phyloP scores from a whole-genome alignment of 2,113 vertebrate genomes.

The Gallinago undulata region DNA sequence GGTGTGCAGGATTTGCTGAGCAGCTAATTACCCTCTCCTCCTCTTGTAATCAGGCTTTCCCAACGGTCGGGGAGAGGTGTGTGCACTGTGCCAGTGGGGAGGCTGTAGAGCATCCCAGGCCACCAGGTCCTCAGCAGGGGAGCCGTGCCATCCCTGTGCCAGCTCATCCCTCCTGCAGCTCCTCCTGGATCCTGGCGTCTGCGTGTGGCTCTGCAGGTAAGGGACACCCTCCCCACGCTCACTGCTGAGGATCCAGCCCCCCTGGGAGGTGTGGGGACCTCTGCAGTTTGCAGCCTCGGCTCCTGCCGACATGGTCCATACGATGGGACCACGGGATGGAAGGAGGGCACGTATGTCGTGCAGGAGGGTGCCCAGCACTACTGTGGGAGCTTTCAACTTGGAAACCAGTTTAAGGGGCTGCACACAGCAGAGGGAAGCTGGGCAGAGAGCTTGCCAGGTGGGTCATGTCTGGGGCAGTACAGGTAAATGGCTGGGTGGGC shows the following conservation, averaged over 20 bases:
- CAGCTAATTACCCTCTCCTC: neutral
- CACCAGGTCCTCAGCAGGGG: fast-evolving
- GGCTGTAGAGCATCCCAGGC: fast-evolving
- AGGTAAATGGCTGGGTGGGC: neutral
- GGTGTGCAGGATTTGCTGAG: neutral
- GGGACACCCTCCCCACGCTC: fast-evolving
- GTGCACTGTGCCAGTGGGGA: neutral
- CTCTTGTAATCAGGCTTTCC: neutral
- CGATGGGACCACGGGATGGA: fast-evolving
- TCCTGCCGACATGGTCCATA: fast-evolving
- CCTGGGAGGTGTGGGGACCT: neutral
- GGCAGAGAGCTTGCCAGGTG: neutral
- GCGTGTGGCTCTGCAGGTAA: neutral
- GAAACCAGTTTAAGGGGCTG: neutral
- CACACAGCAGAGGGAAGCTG: fast-evolving
- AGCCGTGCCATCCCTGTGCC: neutral
- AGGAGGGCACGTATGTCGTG: neutral
- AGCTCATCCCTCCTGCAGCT: neutral
- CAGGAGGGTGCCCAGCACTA: neutral
- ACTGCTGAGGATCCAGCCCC: neutral
- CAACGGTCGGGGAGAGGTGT: neutral
- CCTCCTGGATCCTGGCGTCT: neutral
- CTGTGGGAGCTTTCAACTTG: neutral
- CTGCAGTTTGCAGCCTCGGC: fast-evolving
- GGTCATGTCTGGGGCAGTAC: neutral